phyloP scores from a whole-genome alignment of 2,113 vertebrate species.

The Gopherus flavomarginatus region DNA sequence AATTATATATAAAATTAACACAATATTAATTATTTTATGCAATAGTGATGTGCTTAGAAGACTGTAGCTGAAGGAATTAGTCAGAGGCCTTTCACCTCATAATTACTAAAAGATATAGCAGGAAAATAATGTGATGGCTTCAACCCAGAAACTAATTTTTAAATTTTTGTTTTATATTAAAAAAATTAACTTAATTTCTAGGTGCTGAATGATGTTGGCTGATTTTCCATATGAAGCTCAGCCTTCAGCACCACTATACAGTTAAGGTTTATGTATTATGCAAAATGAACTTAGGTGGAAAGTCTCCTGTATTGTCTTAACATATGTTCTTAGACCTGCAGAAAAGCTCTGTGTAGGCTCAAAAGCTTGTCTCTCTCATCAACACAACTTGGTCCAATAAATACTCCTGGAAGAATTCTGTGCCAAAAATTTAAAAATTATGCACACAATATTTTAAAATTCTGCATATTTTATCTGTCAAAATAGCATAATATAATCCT shows the following conservation, averaged over 20 bases:
- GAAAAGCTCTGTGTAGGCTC: not conserved
- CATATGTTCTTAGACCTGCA: not conserved
- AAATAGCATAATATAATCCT: too few species aligned
- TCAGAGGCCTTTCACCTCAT: slow-evolving; percentile 36
- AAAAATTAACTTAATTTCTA: not conserved
- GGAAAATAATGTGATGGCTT: slow-evolving; percentile 11
- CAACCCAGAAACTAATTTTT: not conserved
- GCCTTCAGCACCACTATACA: not conserved
- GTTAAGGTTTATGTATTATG: not conserved
- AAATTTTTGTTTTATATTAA: not conserved
- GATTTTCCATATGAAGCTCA: not conserved
- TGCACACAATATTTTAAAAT: too few species aligned
- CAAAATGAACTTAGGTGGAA: not conserved
- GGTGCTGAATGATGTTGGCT: not conserved
- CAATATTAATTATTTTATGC: slow-evolving; percentile 46
- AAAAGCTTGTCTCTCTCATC: too few species aligned
- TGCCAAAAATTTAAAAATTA: too few species aligned
- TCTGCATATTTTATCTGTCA: too few species aligned
- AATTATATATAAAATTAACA: slow-evolving; percentile 53
- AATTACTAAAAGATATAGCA: not conserved
- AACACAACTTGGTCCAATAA: too few species aligned
- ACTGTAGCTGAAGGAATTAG: slow-evolving; percentile 47
- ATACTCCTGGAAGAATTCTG: too few species aligned
- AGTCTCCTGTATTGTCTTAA: not conserved
- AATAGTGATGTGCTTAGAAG: slow-evolving; percentile 29